Base-by-base conservation (phyloP, 2,888 invertebrate species). In the Melolontha melolontha region DNA sequence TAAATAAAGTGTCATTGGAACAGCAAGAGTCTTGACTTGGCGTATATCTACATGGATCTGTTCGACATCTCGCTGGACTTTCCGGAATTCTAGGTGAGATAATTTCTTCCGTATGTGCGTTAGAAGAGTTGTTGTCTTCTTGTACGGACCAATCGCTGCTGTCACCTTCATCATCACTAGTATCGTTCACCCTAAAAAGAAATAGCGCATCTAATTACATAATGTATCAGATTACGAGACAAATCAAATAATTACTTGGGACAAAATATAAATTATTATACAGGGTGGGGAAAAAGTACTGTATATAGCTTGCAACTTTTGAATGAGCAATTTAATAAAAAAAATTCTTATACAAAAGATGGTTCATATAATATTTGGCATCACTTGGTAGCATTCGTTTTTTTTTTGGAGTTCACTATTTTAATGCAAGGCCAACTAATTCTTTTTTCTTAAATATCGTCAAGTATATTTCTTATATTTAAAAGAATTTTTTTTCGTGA, bases 11-110 rank as follows among this genome's bases (percentile, higher is more conserved):
- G 74, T 89, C 89, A 78, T 89, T 89, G 22, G 89, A 89, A 79
- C 89, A 89, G 85, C 88, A 89, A 2, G 88, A 89, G 76, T 88
- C 88, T 73, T 88, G 88, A 79, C 88, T 88, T 34, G 87, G 87
- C 0, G 89, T 88, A 70, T 83, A 81, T 12, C 79, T 62, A 17
- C 14, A 62, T 10, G 5, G 47, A 34, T 62, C 59, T n/a, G 59
- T 62, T 14, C 47, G 47, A 39, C 29, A 62, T 34, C 49, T 49
- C 16, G 73, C 67, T 5, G 86, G 85, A 49, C 84, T 83, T 71
- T 87, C 86, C 16, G 84, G 84, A 7, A 86, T 84, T 64, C 67
- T 71, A 10, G 75, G 72, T 11, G 76, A 75, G 67, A 84, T 85
- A 4, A 87, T 87, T 62, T 62, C 59, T 47, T 62, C 59, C 17